Evolutionary conservation across 2,113 vertebrate genomes (phyloP).

Genomic region (Catharus minimus): DNA sequence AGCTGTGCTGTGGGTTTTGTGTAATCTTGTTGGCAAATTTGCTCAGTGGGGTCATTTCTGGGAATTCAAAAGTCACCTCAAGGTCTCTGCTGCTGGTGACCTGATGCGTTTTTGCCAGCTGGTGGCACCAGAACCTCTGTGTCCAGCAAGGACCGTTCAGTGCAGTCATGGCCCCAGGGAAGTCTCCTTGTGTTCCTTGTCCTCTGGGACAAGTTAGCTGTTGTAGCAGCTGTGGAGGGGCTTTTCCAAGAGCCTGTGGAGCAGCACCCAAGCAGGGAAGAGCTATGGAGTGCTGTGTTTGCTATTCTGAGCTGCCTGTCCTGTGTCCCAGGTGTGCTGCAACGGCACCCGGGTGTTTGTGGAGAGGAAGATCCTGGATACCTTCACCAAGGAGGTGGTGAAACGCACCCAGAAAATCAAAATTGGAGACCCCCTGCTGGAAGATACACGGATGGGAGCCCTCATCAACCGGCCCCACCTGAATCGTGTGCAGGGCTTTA

Average conservation of each 20-base stretch:
- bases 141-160: not conserved
- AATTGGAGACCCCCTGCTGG: slow-evolving; percentile 88
- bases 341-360: slow-evolving; percentile 95
- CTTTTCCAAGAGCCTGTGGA: not conserved
- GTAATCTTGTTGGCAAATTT: not conserved
- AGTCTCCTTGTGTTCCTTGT: not conserved
- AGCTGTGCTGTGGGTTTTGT: not conserved
- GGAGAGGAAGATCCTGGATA: slow-evolving; percentile 85
- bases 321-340: slow-evolving; percentile 86
- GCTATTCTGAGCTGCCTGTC: not conserved
- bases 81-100: not conserved
- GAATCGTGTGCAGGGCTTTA: slow-evolving; percentile 86
- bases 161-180: not conserved
- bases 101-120: not conserved
- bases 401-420: slow-evolving; percentile 87
- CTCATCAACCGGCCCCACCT: slow-evolving; percentile 89
- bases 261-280: not conserved
- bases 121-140: not conserved
- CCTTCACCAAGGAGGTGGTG: slow-evolving; percentile 88
- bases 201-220: not conserved
- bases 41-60: accelerated
- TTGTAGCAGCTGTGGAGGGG: not conserved
- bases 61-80: not conserved
- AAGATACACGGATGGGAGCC: slow-evolving; percentile 90
- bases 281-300: not conserved